Evolutionary conservation across 2,888 invertebrate species (phyloP), one percentile per base, ranked within the genome.

Genomic region (Plagiodera versicolora): DNA sequence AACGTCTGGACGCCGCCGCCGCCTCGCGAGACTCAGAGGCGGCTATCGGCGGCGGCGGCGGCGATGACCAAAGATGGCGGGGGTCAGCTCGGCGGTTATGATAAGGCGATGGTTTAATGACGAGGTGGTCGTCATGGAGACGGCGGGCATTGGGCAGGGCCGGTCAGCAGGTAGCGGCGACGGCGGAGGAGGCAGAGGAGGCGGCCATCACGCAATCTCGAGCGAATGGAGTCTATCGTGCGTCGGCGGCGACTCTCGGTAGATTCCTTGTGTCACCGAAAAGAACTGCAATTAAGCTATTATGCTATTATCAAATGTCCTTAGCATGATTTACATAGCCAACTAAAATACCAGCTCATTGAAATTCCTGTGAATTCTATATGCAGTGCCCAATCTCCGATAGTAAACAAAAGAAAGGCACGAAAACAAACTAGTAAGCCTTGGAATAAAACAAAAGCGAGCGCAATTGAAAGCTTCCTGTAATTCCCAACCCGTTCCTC

Each of bases 51-150:
- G 67, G 70, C 64, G 72, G 70, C 70, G 68, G 74, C 75, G 72
- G 75, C 72, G 77, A 78, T 79, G 77, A 76, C 79, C 79, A 78
- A 79, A 79, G 79, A 79, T 79, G 79, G 79, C 79, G 78, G 80
- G 74, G 74, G 73, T 74, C 78, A 79, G 74, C 72, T 69, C 70
- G 80, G 80, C 80, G 82, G 82, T 82, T 82, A 82, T 82, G 82
- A 82, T 82, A 82, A 82, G 82, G 81, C 81, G 82, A 82, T 81
- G 80, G 81, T 81, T 81, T 82, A 82, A 82, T 82, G 82, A 82
- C 81, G 80, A 81, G 80, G 80, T 80, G 80, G 82, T 82, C 79
- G 78, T 79, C 78, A 81, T 81, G 80, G 77, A 74, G 76, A 82
- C 81, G 80, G 78, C 77, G 79, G 81, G 79, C 81, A 79, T 79